Evolutionary conservation across 2,888 invertebrate genomes (phyloP).

Genomic region (Enoplolaimus lenunculus): DNA sequence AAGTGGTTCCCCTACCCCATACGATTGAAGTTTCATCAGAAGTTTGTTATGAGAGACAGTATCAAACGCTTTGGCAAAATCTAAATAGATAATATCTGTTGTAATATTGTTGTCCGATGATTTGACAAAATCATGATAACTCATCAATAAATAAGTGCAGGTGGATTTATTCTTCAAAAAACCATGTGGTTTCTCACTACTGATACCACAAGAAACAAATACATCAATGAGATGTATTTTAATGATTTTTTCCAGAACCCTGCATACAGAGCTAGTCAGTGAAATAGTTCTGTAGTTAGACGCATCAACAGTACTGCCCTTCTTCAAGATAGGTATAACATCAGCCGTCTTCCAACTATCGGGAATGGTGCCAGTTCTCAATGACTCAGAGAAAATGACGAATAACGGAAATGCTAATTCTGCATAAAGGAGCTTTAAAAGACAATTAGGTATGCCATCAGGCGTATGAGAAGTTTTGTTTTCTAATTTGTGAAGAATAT

Average conservation of each 20-base stretch:
- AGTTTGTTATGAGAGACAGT: neutral
- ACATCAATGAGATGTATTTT: neutral
- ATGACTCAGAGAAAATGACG: neutral
- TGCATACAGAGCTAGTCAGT: neutral
- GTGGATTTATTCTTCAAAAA: neutral
- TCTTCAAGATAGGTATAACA: neutral
- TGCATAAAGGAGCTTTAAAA: neutral
- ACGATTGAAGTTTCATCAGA: neutral
- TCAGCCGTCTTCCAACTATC: neutral
- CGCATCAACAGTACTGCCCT: neutral
- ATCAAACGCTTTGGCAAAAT: neutral
- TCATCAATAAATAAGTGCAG: neutral
- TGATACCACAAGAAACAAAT: neutral
- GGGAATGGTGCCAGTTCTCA: neutral
- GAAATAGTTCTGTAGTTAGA: neutral
- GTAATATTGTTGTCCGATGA: neutral
- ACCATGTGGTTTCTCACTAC: neutral
- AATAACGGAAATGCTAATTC: neutral
- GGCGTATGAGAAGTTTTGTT: neutral
- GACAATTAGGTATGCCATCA: neutral
- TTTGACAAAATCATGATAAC: neutral
- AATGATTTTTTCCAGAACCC: neutral
- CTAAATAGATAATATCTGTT: neutral
- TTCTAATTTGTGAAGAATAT: neutral
- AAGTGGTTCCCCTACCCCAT: neutral